Conservation (phyloP, 2,113 vertebrate genomes). For the Epinephelus fuscoguttatus region DNA sequence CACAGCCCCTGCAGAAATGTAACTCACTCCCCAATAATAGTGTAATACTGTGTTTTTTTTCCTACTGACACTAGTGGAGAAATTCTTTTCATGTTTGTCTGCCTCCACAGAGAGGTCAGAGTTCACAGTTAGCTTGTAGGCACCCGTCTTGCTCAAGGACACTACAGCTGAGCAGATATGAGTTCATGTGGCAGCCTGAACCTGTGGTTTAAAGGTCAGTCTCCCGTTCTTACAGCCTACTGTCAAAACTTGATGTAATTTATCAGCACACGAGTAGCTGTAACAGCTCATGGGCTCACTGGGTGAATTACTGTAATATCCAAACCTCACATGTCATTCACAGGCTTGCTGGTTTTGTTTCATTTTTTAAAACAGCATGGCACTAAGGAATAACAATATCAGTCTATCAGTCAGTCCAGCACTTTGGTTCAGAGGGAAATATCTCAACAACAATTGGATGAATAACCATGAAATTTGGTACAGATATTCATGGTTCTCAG, state of each 20-base stretch:
- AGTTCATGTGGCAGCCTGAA: neutral
- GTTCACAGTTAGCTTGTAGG: constrained; percentile 22
- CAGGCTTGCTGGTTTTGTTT: neutral
- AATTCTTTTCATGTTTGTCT: neutral
- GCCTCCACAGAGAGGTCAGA: constrained; percentile 28
- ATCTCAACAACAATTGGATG: neutral
- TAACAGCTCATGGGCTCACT: neutral
- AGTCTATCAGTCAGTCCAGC: neutral
- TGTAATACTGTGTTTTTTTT: neutral
- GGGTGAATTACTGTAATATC: neutral
- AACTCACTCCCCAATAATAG: neutral
- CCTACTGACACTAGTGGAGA: neutral
- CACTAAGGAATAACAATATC: too few species aligned
- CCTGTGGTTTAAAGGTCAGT: constrained; percentile 20
- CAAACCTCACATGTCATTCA: neutral
- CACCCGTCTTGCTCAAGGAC: constrained; percentile 13
- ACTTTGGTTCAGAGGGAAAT: neutral
- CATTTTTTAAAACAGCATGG: neutral
- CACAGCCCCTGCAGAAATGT: neutral
- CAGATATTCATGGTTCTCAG: neutral
- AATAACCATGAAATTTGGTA: neutral
- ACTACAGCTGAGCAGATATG: neutral
- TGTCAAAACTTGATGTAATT: constrained; percentile 20
- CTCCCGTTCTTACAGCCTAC: neutral
- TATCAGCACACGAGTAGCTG: constrained; percentile 3